A percentile compares a stretch with the other conserved stretches of the same genome.
phyloP scores from a whole-genome alignment of 1,140 invertebrate species.

The Drosophila virilis region DNA sequence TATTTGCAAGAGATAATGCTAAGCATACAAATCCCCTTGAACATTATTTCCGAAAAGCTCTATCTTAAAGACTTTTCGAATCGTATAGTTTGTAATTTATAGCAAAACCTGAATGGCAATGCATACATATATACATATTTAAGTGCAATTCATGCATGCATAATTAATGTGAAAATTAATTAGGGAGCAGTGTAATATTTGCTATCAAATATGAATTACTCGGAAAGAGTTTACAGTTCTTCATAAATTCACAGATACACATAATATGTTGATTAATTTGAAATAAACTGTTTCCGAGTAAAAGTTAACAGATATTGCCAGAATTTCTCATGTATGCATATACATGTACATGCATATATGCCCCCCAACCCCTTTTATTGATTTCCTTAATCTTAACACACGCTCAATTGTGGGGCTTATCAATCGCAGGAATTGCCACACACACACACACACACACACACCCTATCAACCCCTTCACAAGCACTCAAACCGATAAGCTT shows the following conservation, averaged over 20 bases:
- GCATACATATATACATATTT: too few relatives aligned
- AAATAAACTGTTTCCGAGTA: neutral
- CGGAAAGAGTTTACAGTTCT: constrained; percentile 16
- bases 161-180: too few relatives aligned
- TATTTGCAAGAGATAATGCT: too few relatives aligned
- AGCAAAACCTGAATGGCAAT: too few relatives aligned
- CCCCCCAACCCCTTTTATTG: neutral
- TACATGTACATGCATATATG: too few relatives aligned
- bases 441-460: too few relatives aligned
- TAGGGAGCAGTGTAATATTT: too few relatives aligned
- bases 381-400: constrained; percentile 6
- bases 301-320: neutral
- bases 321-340: neutral
- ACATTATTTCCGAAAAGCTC: too few relatives aligned
- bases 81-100: too few relatives aligned
- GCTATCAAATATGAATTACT: constrained; percentile 10
- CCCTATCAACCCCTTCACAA: neutral
- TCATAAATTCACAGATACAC: neutral
- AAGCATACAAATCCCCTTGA: too few relatives aligned
- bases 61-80: too few relatives aligned
- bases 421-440: neutral
- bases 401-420: constrained; percentile 2
- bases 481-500: constrained; percentile 3
- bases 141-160: too few relatives aligned
- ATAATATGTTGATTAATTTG: neutral